Evolutionary conservation across 1,140 invertebrate genomes (phyloP), one percentile per base, ranked within the genome.

Genomic region (Drosophila triauraria): DNA sequence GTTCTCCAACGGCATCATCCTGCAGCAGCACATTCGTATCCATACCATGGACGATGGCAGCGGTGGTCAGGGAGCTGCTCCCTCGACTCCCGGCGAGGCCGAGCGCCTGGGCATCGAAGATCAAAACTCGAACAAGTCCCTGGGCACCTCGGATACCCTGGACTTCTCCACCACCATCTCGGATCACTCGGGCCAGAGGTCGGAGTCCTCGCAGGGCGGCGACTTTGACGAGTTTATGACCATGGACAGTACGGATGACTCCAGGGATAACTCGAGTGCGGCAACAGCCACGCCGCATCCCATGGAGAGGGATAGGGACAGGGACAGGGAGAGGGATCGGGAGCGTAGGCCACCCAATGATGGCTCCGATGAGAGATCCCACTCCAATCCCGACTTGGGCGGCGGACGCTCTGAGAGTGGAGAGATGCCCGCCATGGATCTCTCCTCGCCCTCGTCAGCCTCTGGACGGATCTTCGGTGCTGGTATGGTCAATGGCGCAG

Each of bases 11-110:
- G 96, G 97, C 7, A 95, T 98, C n/a, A 97, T 99, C 17, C 94
- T 99, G 17, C 98, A 99, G 93, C 98, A 99, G 93, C 98, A 99
- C 93, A 98, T 99, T 86, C 95, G 97, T 74, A 94, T 97, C 77
- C 98, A 99, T 91, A 98, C 98, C 0, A 97, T 97, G 43, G 97
- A 98, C 83, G 91, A 92, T 43, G 88, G 91, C 9, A 80, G 96
- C 95, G 25, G 48, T 95, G 93, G 62, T 0, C 67, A 42, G 44
- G 23, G 62, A 17, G 51, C 47, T 4, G n/a, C n/a, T 35, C 44
- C 10, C n/a, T 43, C 43, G 13, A 63, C 17, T 68, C 20, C 48
- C 17, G 61, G 60, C 5, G 78, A 75, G 60, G 56, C 74, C 13
- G 68, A 76, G 9, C 80, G 78, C 2, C 9, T 87, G 50, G 79